Conservation (phyloP, 2,888 invertebrate genomes). For the Xestia ashworthii region DNA sequence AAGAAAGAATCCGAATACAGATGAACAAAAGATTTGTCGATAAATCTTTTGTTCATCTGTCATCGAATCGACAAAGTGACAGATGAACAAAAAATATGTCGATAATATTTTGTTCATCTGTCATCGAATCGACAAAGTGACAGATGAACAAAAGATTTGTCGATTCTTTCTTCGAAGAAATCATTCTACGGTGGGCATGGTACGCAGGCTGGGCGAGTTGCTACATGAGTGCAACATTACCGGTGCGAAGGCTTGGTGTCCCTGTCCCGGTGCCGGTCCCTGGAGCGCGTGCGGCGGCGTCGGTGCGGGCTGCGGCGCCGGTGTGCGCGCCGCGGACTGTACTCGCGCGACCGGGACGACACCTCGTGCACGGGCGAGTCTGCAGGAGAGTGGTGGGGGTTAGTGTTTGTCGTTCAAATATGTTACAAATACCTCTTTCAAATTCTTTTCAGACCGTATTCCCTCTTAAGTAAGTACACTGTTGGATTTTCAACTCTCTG, state of each 20-base stretch:
- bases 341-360: conserved; percentile 73
- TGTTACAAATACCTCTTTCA: no score
- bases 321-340: conserved; percentile 78
- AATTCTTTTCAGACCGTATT: no score
- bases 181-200: no score
- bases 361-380: conserved; percentile 84
- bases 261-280: conserved; percentile 76
- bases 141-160: no score
- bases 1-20: no score
- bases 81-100: no score
- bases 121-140: no score
- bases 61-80: no score
- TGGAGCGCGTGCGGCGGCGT: conserved; percentile 72
- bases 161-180: no score
- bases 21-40: no score
- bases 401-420: neutral
- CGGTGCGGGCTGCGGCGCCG: conserved; percentile 80
- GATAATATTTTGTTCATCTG: no score
- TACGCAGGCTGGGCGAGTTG: neutral
- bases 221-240: conserved; percentile 8
- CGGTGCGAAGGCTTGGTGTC: conserved; percentile 67
- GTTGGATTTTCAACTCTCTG: neutral
- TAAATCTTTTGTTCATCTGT: no score
- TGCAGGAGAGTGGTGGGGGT: fast-evolving
- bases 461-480: neutral